These are phyloP conservation scores for Nothobranchius furzeri DNA, from an alignment of 2,113 vertebrate species.

Conservation along the genomic window DNA sequence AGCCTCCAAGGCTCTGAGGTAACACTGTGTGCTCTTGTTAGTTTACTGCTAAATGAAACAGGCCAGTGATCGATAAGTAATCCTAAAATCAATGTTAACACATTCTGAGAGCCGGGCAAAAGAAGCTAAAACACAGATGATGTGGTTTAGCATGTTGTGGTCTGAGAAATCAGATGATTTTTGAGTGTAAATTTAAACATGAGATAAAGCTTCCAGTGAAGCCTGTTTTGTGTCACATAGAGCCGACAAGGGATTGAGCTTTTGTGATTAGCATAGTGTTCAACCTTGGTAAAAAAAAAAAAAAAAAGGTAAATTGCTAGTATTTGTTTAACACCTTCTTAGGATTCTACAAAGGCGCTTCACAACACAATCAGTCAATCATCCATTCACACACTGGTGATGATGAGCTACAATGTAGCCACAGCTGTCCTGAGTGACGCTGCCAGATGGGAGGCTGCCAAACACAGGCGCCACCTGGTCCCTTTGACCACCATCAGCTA, in stretches of 20 bases:
- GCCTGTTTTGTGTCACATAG: background rate
- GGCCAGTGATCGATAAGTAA: constrained; percentile 31
- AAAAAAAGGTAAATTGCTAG: no score
- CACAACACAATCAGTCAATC: no score
- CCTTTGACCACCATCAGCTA: no score
- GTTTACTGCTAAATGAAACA: constrained; percentile 10
- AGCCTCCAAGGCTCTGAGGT: background rate
- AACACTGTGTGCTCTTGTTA: background rate
- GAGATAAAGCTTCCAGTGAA: background rate
- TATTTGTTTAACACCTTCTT: no score
- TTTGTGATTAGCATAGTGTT: no score
- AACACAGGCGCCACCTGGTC: no score
- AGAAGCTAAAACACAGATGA: constrained; percentile 1
- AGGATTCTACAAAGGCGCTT: no score
- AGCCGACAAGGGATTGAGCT: background rate
- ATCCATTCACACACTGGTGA: no score
- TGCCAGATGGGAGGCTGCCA: no score
- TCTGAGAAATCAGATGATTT: constrained; percentile 13
- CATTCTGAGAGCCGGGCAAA: constrained; percentile 9
- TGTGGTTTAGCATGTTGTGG: background rate
- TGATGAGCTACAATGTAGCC: no score
- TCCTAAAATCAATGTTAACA: constrained; percentile 35
- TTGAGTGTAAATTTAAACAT: background rate
- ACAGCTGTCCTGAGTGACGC: no score
- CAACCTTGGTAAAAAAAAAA: no score